Evolutionary conservation across 2,888 invertebrate genomes (phyloP).

Genomic region (Cheilosia vernalis): DNA sequence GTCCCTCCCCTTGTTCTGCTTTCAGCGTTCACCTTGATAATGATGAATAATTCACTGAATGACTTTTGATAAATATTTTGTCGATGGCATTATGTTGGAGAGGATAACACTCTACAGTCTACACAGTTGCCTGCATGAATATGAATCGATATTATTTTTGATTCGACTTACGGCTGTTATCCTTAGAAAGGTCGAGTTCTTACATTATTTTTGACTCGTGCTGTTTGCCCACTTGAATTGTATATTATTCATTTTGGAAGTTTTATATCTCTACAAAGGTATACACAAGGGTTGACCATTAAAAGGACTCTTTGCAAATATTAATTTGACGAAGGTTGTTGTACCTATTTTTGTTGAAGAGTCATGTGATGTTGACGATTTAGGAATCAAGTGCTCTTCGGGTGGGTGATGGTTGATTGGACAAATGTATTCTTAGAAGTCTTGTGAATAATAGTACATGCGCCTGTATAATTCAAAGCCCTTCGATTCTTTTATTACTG

Average conservation of each 20-base stretch:
- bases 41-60: constrained; percentile 62
- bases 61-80: constrained; percentile 62
- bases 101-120: not conserved
- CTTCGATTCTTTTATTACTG: no score
- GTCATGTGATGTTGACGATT: not conserved
- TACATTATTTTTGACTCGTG: constrained; percentile 1
- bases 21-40: constrained; percentile 37
- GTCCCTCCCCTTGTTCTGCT: not conserved
- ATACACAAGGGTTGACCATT: not conserved
- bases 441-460: no score
- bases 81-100: constrained; percentile 11
- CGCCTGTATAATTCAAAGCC: no score
- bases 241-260: constrained; percentile 8
- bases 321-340: constrained; percentile 2
- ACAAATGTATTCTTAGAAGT: not conserved
- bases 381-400: no score
- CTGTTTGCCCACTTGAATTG: no score
- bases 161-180: constrained; percentile 6
- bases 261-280: not conserved
- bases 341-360: not conserved
- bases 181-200: not conserved
- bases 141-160: constrained; percentile 1
- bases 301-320: not conserved
- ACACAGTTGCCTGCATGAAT: not conserved
- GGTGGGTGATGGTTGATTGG: not conserved